A percentile compares a stretch with the other conserved stretches of the same genome.
phyloP scores from a whole-genome alignment of 2,888 invertebrate genomes.

The Taphrorychus bicolor region DNA sequence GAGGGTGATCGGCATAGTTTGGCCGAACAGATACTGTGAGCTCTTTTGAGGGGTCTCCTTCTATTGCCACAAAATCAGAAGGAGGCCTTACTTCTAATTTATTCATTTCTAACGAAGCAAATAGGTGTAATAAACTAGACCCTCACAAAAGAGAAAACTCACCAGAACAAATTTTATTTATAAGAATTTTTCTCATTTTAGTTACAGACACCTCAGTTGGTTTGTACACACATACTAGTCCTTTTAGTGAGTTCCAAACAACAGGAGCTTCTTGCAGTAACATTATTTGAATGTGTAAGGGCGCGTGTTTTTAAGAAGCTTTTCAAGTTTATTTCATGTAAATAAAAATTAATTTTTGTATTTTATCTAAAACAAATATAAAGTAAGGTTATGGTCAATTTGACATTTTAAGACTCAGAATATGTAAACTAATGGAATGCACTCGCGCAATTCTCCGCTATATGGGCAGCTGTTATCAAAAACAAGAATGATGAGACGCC shows the following conservation, averaged over 20 bases:
- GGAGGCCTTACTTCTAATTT: conserved; percentile 69
- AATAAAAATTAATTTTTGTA: too few relatives aligned
- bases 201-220: conserved; percentile 67
- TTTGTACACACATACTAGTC: conserved; percentile 81
- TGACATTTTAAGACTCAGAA: too few relatives aligned
- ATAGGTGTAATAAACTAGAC: background rate
- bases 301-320: too few relatives aligned
- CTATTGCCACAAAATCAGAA: conserved; percentile 67
- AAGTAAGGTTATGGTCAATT: too few relatives aligned
- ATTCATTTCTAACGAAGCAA: conserved; percentile 77
- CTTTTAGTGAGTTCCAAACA: conserved; percentile 74
- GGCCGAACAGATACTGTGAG: conserved; percentile 66
- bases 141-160: conserved; percentile 44
- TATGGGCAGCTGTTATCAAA: too few relatives aligned
- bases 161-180: conserved; percentile 75
- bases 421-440: too few relatives aligned
- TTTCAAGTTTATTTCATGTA: too few relatives aligned
- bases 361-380: too few relatives aligned
- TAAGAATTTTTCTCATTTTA: conserved; percentile 66
- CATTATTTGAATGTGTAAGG: conserved; percentile 40
- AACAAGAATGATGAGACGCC: too few relatives aligned
- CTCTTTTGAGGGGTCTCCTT: conserved; percentile 68
- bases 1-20: conserved; percentile 76
- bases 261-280: conserved; percentile 59
- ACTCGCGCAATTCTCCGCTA: too few relatives aligned